phyloP scores from a whole-genome alignment of 2,113 vertebrate genomes.

The Irena cyanogastra region DNA sequence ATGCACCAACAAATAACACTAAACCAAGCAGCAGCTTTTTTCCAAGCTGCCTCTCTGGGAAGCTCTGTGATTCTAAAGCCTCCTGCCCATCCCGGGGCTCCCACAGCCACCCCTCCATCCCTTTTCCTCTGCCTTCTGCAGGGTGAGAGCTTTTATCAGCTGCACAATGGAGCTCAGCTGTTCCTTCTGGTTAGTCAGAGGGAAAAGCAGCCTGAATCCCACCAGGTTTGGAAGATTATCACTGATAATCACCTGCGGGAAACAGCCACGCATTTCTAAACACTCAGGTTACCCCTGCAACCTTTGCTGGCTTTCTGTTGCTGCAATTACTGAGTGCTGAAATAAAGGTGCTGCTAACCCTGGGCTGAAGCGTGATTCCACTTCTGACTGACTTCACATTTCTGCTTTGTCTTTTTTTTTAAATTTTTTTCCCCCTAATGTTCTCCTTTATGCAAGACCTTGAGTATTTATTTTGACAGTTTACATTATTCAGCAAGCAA shows the following conservation, averaged over 20 bases:
- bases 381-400: slow-evolving; percentile 32
- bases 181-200: neutral
- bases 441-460: slow-evolving; percentile 52
- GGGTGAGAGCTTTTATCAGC: neutral
- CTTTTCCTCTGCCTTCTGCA: neutral
- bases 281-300: neutral
- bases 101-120: neutral
- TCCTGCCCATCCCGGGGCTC: neutral
- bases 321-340: neutral
- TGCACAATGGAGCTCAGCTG: neutral
- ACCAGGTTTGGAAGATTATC: neutral
- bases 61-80: neutral
- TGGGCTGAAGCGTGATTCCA: neutral
- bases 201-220: neutral
- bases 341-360: neutral
- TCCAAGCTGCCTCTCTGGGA: neutral
- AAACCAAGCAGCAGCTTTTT: neutral
- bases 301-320: neutral
- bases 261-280: neutral
- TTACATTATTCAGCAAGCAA: slow-evolving; percentile 63
- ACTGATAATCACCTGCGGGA: neutral
- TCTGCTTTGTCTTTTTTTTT: neutral
- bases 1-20: neutral
- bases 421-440: neutral
- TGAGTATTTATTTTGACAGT: slow-evolving; percentile 65